Evolutionary conservation across 2,113 vertebrate genomes (phyloP).

Genomic region (Nothocercus nigrocapillus): DNA sequence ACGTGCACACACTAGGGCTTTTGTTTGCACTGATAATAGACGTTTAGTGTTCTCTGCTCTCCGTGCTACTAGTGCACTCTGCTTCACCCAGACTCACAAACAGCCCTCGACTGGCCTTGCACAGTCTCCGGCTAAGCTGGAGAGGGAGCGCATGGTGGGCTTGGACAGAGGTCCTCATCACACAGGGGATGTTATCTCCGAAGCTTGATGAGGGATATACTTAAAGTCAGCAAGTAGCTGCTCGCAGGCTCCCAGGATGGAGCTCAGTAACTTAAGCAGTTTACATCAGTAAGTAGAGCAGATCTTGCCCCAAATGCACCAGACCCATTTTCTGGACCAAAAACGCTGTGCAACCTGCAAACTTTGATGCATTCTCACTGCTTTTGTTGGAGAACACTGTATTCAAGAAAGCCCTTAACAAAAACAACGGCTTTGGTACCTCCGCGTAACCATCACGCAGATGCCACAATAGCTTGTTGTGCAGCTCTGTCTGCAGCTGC

Average conservation of each 20-base stretch:
- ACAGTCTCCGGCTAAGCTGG: not conserved
- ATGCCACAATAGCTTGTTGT: not conserved
- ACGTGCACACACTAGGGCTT: conserved; percentile 41
- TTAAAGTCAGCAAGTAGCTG: not conserved
- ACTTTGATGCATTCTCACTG: not conserved
- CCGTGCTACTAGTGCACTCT: not conserved
- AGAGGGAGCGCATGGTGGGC: not conserved
- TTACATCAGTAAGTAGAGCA: not conserved
- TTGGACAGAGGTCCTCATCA: not conserved
- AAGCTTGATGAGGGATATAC: not conserved
- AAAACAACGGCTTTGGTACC: not conserved
- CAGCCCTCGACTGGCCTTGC: not conserved
- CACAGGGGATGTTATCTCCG: not conserved
- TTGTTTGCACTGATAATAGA: conserved; percentile 59
- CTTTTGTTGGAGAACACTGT: not conserved
- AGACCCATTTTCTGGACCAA: not conserved
- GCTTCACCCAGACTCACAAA: not conserved
- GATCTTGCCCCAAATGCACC: not conserved
- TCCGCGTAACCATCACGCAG: not conserved
- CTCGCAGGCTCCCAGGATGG: not conserved
- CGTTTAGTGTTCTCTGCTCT: conserved; percentile 37
- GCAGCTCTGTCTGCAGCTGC: not conserved
- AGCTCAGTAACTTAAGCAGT: not conserved
- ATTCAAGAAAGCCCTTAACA: not conserved
- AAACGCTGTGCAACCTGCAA: not conserved